Percentiles rank a stretch among this genome's conserved stretches.
These are phyloP conservation scores for Trypoxylus dichotomus DNA, from an alignment of 1,140 invertebrate species.

Conservation along the genomic window DNA sequence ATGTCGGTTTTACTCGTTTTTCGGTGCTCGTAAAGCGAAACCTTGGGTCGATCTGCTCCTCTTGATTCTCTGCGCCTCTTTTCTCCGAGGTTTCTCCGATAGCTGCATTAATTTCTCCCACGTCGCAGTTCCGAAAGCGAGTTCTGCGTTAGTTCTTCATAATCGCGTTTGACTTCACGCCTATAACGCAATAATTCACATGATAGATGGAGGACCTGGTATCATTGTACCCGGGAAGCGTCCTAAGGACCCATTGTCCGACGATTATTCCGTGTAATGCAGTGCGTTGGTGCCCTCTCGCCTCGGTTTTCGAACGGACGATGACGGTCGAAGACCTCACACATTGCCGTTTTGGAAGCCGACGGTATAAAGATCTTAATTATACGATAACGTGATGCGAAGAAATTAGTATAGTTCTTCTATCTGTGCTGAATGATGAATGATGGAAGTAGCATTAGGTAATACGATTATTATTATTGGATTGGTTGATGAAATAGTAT, in stretches of 20 bases:
- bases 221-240: background rate
- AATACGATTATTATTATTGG: no score
- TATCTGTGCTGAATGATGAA: no score
- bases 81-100: background rate
- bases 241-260: constrained; percentile 25
- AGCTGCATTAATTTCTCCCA: constrained; percentile 14
- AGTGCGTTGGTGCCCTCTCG: background rate
- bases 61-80: background rate
- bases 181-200: constrained; percentile 29
- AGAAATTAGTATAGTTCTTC: no score
- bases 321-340: constrained; percentile 14
- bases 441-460: no score
- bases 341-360: background rate
- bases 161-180: constrained; percentile 17
- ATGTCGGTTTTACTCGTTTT: background rate
- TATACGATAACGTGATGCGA: background rate
- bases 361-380: background rate
- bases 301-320: background rate
- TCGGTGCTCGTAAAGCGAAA: background rate
- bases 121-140: background rate
- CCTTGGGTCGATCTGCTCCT: no score
- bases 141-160: constrained; percentile 4
- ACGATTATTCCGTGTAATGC: constrained; percentile 22
- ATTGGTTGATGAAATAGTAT: no score
- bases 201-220: constrained; percentile 21